Percentiles rank a stretch among this genome's conserved stretches.
Conservation (phyloP, 2,888 invertebrate species). For the Orthosia gracilis region DNA sequence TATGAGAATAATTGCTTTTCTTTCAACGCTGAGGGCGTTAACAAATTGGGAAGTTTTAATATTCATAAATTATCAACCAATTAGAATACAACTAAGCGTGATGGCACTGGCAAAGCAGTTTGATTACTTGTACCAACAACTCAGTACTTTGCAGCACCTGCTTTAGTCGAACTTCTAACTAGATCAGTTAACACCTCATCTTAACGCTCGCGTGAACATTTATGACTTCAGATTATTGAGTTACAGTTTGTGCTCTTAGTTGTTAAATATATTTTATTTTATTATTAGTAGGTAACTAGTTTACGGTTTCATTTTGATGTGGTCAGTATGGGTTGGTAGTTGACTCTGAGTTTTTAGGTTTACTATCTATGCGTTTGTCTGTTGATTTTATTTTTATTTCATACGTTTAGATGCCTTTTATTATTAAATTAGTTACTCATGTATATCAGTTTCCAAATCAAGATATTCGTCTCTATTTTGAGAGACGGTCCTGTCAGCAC, state of each 20-base stretch:
- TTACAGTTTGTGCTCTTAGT: conserved; percentile 72
- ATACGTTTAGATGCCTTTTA: too few relatives aligned
- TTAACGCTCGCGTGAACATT: conserved; percentile 80
- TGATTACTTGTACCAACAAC: conserved; percentile 80
- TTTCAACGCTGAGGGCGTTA: conserved; percentile 46
- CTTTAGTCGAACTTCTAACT: conserved; percentile 81
- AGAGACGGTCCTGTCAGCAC: not conserved
- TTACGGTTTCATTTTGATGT: conserved; percentile 43
- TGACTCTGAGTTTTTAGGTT: conserved; percentile 18
- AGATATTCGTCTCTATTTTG: not conserved
- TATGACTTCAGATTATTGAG: conserved; percentile 78
- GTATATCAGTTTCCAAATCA: not conserved
- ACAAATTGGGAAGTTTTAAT: conserved; percentile 59
- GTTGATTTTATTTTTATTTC: not conserved
- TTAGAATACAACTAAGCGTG: conserved; percentile 68
- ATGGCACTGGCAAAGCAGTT: conserved; percentile 71
- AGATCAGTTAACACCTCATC: conserved; percentile 84
- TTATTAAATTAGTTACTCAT: not conserved
- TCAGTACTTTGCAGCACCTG: conserved; percentile 77
- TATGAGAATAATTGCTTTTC: conserved; percentile 27
- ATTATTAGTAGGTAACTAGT: conserved; percentile 41
- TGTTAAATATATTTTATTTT: conserved; percentile 55
- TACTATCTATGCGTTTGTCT: not conserved
- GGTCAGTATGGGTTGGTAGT: not conserved
- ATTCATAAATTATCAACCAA: conserved; percentile 68